A percentile compares a stretch with the other conserved stretches of the same genome.
Conservation (phyloP, 2,797 vertebrate species). For the Simalia tracyae region DNA sequence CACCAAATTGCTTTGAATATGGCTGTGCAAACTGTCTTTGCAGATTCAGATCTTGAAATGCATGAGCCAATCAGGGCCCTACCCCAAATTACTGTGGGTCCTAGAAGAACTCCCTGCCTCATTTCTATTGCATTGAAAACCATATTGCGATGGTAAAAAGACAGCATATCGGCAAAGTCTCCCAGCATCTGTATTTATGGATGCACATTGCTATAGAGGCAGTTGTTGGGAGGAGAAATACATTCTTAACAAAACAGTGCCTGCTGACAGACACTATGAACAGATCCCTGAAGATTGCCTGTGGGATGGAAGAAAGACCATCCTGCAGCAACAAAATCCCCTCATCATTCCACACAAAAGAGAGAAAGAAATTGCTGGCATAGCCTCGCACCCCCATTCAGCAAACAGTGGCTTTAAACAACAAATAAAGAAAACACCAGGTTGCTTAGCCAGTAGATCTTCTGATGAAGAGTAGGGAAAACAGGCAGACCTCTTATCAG, state of each 20-base stretch:
- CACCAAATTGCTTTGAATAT: not conserved
- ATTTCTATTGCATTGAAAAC: not conserved
- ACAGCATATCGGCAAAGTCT: not conserved
- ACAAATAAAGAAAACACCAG: no score
- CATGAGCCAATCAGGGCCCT: not conserved
- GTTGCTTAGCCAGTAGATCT: no score
- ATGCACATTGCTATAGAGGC: not conserved
- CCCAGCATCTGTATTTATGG: not conserved
- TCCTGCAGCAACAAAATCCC: not conserved
- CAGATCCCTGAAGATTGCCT: not conserved
- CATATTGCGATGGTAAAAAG: not conserved
- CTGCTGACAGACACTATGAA: not conserved
- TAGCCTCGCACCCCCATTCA: not conserved
- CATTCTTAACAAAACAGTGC: not conserved
- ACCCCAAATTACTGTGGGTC: not conserved
- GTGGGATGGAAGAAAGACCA: not conserved
- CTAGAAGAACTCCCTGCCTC: not conserved
- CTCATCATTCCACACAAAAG: not conserved
- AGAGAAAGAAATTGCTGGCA: not conserved
- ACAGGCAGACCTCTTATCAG: no score
- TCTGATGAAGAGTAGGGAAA: no score
- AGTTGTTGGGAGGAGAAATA: not conserved
- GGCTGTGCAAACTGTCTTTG: not conserved
- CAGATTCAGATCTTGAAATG: not conserved
- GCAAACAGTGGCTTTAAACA: no score